Conservation (phyloP, 2,113 vertebrate genomes). For the Malurus elegans region DNA sequence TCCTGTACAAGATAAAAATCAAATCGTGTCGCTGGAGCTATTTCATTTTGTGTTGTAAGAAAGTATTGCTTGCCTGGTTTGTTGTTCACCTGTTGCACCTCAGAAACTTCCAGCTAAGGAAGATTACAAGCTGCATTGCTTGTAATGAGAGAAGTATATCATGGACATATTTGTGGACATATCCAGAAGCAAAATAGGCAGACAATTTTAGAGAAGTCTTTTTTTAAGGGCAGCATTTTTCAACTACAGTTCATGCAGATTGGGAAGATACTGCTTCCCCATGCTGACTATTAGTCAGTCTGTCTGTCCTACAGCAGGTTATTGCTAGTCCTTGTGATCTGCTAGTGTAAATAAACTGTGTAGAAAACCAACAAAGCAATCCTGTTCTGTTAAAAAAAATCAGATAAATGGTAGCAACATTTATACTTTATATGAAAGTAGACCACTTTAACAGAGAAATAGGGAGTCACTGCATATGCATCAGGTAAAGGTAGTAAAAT, state of each 20-base stretch:
- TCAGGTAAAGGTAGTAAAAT: background rate
- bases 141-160: background rate
- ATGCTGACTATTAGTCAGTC: background rate
- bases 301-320: rapidly evolving
- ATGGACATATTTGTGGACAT: background rate
- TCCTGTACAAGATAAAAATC: background rate
- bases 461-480: background rate
- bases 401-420: background rate
- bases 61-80: background rate
- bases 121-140: background rate
- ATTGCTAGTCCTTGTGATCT: background rate
- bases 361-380: background rate
- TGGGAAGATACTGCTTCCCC: background rate
- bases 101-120: background rate
- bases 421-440: background rate
- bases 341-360: background rate
- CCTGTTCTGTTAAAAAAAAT: background rate
- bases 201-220: background rate
- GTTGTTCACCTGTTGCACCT: background rate
- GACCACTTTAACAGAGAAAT: background rate
- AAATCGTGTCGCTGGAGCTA: background rate
- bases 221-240: background rate
- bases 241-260: background rate
- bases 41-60: background rate
- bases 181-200: background rate